These are phyloP conservation scores for Tapera naevia DNA, from an alignment of 2,797 vertebrate species.

Conservation along the genomic window DNA sequence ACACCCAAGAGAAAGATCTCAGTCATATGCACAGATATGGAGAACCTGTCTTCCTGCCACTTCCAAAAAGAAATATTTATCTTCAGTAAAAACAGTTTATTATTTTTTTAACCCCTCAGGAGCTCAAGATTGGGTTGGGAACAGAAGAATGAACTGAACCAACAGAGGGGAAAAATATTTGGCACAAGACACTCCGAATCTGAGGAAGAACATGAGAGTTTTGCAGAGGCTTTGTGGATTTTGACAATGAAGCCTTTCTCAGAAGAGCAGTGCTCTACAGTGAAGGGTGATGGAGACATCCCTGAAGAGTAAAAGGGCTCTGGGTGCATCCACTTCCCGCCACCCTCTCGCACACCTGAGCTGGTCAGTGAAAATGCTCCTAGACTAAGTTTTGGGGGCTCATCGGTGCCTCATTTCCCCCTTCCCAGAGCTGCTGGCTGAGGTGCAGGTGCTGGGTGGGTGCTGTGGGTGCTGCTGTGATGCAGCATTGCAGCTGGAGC, in stretches of 20 bases:
- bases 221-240: not conserved
- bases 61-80: not conserved
- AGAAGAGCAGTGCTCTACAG: not conserved
- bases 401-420: fast-evolving
- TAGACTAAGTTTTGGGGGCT: not conserved
- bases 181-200: not conserved
- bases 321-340: not conserved
- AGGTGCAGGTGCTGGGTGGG: not conserved
- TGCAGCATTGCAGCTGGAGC: not conserved
- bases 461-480: not conserved
- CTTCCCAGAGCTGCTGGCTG: not conserved
- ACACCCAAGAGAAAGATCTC: not conserved
- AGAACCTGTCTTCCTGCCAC: not conserved
- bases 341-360: fast-evolving
- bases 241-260: not conserved
- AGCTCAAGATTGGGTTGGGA: not conserved
- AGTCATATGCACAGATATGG: not conserved
- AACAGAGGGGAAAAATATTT: not conserved
- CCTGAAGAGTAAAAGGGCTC: not conserved
- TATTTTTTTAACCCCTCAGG: not conserved
- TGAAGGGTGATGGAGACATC: fast-evolving
- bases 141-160: not conserved
- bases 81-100: not conserved
- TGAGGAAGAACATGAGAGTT: not conserved
- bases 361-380: not conserved